A percentile compares a stretch with the other conserved stretches of the same genome.
Evolutionary conservation across 1,140 invertebrate genomes (phyloP).

Genomic region (Zeugodacus cucurbitae): DNA sequence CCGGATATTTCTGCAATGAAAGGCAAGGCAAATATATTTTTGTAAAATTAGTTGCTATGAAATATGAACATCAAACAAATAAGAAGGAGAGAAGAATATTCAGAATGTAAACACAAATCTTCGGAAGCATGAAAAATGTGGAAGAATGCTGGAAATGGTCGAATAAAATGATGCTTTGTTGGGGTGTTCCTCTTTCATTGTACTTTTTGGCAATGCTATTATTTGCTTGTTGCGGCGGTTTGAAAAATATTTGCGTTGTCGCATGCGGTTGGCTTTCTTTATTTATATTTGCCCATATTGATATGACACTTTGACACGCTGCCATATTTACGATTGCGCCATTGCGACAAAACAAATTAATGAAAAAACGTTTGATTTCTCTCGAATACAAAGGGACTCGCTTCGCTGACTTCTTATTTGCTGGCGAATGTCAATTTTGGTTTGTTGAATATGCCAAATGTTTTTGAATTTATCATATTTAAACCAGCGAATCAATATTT

Average conservation of each 20-base stretch:
- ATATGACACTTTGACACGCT: conserved; percentile 31
- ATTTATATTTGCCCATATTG: not conserved
- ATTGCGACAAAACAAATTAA: conserved; percentile 24
- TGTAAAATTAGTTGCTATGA: conserved; percentile 25
- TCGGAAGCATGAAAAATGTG: not conserved
- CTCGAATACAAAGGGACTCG: not conserved
- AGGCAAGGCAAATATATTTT: not conserved
- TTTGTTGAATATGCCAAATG: not conserved
- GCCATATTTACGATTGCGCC: conserved; percentile 26
- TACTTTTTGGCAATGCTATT: not conserved
- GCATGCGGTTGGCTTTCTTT: not conserved
- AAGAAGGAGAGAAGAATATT: not conserved
- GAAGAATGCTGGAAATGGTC: not conserved
- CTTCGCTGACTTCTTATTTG: not conserved
- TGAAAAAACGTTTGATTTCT: not conserved
- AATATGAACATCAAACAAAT: conserved; percentile 23
- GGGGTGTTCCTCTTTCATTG: not conserved
- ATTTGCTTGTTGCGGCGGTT: not conserved
- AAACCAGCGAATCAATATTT: no score
- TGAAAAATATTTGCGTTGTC: conserved; percentile 22
- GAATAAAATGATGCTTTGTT: not conserved
- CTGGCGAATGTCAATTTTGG: not conserved
- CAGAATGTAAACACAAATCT: not conserved
- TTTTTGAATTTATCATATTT: no score
- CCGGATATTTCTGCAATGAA: conserved; percentile 5